phyloP scores from a whole-genome alignment of 2,797 vertebrate species.

The Sebastes vulpes region DNA sequence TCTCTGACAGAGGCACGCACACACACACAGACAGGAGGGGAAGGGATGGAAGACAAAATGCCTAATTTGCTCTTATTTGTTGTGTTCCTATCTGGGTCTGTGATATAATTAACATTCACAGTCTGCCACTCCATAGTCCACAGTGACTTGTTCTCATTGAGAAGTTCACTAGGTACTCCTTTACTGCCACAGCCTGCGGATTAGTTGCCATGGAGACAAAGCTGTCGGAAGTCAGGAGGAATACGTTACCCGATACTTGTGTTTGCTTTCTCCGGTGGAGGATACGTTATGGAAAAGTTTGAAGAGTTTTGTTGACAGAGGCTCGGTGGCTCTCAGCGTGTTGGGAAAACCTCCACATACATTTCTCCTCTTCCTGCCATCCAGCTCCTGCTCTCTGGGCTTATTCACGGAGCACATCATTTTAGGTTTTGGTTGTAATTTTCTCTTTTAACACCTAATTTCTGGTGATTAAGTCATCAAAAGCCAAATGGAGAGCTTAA shows the following conservation, averaged over 20 bases:
- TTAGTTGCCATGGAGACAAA: constrained; percentile 81
- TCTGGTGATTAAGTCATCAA: neutral
- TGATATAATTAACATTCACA: constrained; percentile 75
- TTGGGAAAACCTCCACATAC: neutral
- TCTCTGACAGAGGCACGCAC: neutral
- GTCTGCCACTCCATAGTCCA: constrained; percentile 48
- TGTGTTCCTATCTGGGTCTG: constrained; percentile 34
- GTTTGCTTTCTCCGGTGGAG: constrained; percentile 32
- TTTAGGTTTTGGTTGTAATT: neutral
- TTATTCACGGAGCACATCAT: neutral
- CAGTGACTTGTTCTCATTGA: constrained; percentile 72
- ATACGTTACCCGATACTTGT: constrained; percentile 39
- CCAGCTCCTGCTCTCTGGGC: neutral
- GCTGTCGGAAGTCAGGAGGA: constrained; percentile 54
- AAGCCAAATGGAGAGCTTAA: neutral
- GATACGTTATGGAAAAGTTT: constrained; percentile 49
- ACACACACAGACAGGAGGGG: neutral
- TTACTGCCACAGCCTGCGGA: constrained; percentile 61
- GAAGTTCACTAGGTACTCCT: constrained; percentile 77
- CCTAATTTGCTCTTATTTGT: constrained; percentile 22
- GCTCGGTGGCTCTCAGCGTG: constrained; percentile 2
- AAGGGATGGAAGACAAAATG: neutral
- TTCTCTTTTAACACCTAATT: neutral
- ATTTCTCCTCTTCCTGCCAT: neutral
- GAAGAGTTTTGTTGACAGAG: constrained; percentile 42